These are phyloP conservation scores for Scortum barcoo DNA, from an alignment of 2,113 vertebrate genomes.

Conservation along the genomic window DNA sequence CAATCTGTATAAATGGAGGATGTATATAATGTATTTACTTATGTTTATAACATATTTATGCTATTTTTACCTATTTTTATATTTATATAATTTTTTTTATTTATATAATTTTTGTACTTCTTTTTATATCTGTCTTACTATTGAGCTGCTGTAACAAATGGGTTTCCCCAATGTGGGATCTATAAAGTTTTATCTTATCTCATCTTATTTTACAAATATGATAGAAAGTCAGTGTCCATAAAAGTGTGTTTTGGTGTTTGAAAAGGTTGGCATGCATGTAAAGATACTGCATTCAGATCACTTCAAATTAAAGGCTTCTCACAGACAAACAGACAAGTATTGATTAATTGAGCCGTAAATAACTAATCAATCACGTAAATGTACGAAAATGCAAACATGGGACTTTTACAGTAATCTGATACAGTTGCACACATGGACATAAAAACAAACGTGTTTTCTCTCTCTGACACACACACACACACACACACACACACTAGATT, in stretches of 20 bases:
- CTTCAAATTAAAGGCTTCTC: background rate
- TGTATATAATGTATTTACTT: too few relatives aligned
- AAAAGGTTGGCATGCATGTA: background rate
- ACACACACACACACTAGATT: slow-evolving; percentile 16
- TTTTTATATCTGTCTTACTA: too few relatives aligned
- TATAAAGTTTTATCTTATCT: too few relatives aligned
- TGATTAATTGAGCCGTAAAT: background rate
- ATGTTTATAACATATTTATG: too few relatives aligned
- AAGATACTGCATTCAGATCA: background rate
- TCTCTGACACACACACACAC: background rate
- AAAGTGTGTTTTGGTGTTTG: too few relatives aligned
- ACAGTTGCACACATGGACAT: background rate
- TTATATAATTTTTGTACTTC: too few relatives aligned
- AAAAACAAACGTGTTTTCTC: background rate
- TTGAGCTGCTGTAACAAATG: too few relatives aligned
- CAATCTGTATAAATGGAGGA: too few relatives aligned
- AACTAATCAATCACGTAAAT: background rate
- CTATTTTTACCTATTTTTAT: too few relatives aligned
- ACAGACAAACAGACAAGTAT: background rate
- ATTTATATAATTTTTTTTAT: too few relatives aligned
- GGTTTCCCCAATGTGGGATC: too few relatives aligned
- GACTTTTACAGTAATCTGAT: background rate
- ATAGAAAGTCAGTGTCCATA: background rate
- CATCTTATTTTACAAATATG: slow-evolving; percentile 4
- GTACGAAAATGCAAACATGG: background rate